A percentile compares a stretch with the other conserved stretches of the same genome.
Evolutionary conservation across 2,113 vertebrate genomes (phyloP).

Genomic region (Chaenocephalus aceratus): DNA sequence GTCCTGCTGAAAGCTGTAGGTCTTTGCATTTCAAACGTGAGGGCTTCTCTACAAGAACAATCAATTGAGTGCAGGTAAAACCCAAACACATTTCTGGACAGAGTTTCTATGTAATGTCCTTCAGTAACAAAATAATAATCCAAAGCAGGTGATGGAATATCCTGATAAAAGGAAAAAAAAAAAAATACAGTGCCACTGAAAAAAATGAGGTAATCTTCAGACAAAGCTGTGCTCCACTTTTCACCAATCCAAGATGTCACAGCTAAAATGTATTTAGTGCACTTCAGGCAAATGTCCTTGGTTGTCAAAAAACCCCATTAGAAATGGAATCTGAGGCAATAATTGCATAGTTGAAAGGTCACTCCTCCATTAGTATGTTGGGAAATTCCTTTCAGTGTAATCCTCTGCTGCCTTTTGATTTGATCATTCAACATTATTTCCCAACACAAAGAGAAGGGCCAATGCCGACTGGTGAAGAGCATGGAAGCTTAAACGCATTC

Average conservation of each 20-base stretch:
- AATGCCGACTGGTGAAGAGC: constrained; percentile 9
- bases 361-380: constrained; percentile 42
- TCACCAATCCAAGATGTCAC: constrained; percentile 36
- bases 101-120: constrained; percentile 26
- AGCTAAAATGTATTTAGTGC: constrained; percentile 44
- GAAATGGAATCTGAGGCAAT: constrained; percentile 50
- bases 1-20: constrained; percentile 40
- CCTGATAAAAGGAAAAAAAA: constrained; percentile 4
- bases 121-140: constrained; percentile 23
- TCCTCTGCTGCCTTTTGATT: constrained; percentile 51
- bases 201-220: constrained; percentile 30
- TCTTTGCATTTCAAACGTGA: constrained; percentile 36
- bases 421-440: constrained; percentile 40
- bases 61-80: constrained; percentile 49
- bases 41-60: constrained; percentile 44
- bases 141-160: constrained; percentile 7
- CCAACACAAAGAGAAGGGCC: constrained; percentile 27
- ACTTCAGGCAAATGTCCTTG: constrained; percentile 57
- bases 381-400: constrained; percentile 49
- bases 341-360: constrained; percentile 64
- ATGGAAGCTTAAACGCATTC: background rate
- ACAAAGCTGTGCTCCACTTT: constrained; percentile 32
- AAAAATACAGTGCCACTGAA: background rate
- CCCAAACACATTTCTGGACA: constrained; percentile 49
- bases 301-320: constrained; percentile 60